Evolutionary conservation across 2,888 invertebrate genomes (phyloP), one percentile per base, ranked within the genome.

Genomic region (Nudaria mundana): DNA sequence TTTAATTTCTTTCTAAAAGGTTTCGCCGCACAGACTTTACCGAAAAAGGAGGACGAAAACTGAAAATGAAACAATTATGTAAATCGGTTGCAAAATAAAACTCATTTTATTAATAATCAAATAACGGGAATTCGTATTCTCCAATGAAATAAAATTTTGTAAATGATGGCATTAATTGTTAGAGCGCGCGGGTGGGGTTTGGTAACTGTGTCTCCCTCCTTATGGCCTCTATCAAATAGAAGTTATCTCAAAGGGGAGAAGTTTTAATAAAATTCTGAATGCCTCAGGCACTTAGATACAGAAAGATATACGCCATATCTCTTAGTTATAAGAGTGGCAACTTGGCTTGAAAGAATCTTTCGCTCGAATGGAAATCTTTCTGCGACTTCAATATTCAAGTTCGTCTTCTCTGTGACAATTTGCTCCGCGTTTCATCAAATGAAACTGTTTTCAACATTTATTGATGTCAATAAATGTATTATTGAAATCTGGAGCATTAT

Each of bases 51-150:
- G 56, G 66, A 56, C 67, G 69, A 71, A 29, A 66, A 81, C 77
- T 75, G 80, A 81, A 83, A 83, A 83, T 83, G 78, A 84, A 81
- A 85, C 83, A 85, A 81, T 84, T 84, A 84, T 84, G 83, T 77
- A 84, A 85, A 86, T 84, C 64, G 64, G 66, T 72, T 78, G 79
- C 82, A 81, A 85, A 85, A 85, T 86, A 85, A 83, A 84, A 85
- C 78, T 82, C 81, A 80, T 84, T 85, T 81, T 81, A 83, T 81
- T 84, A 84, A 80, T 85, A 84, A 84, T 82, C 81, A 82, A 86
- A 87, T 85, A 77, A 80, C 74, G 75, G 72, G 77, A 82, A 76
- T 80, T 76, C 75, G 77, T 74, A 76, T 78, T 80, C 66, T 73
- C 70, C 69, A 77, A 78, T 79, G 78, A 81, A 85, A 84, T 86